Evolutionary conservation across 2,113 vertebrate genomes (phyloP), one percentile per base, ranked within the genome.

Genomic region (Notarius quadriscutis): DNA sequence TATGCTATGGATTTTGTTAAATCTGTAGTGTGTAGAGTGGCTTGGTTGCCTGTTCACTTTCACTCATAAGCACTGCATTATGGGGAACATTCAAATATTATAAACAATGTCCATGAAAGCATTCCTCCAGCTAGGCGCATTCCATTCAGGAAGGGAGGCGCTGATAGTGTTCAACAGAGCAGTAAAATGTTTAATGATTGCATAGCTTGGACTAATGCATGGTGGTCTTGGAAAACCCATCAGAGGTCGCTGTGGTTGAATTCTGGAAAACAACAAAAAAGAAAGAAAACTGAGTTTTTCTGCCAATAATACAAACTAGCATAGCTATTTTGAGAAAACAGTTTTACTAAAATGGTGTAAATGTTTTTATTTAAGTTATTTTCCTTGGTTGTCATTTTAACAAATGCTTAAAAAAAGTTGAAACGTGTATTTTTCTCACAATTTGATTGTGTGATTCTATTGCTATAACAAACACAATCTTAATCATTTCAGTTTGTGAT

Each of bases 71-170:
- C 55, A 81, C 78, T 81, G 53, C 17, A 34, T 60, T 20, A 20
- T 81, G 27, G 27, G 27, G 27, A 60, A 81, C 1, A 14, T 34
- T 34, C 55, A 34, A 60, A 81, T 58, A 81, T 58, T 58, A 81
- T 81, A 58, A 81, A 81, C 78, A 81, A 34, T 34, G 55, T 81
- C 55, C 5, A 50, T 67, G 48, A 62, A 79, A 62, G 60, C 58
- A 41, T 79, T 79, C 30, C 58, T 67, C 27, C n/a, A 27, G 9
- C 48, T 55, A 55, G 50, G 58, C 60, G 80, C 27, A 86, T 77
- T 86, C 78, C 69, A 6, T 25, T 30, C 22, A 22, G 14, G 27
- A 30, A 41, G 75, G 62, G 84, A 84, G 82, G 50, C 50, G 12
- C 48, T 12, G 58, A 3, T 48, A 53, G 17, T 65, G n/a, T 7